These are phyloP conservation scores for Unio pictorum DNA, from an alignment of 2,888 invertebrate species.

Conservation along the genomic window DNA sequence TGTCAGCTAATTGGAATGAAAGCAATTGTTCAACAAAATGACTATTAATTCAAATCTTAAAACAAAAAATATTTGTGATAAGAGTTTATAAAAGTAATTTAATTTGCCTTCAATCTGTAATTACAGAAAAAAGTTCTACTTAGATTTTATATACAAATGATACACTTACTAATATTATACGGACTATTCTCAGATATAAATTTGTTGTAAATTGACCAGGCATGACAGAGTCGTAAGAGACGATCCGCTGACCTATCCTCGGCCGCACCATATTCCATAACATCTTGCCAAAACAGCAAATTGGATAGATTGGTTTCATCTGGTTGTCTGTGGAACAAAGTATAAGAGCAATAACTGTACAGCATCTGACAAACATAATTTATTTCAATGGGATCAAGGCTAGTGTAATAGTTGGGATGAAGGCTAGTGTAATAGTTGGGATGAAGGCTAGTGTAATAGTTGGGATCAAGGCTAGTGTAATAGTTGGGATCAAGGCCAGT, in stretches of 20 bases:
- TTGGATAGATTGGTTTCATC: slow-evolving; percentile 50
- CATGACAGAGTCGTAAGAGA: slow-evolving; percentile 64
- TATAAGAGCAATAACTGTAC: background rate
- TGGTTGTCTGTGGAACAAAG: slow-evolving; percentile 35
- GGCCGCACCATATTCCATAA: slow-evolving; percentile 66
- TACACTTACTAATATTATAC: slow-evolving; percentile 57
- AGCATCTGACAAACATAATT: too few species aligned
- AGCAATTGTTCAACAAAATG: too few species aligned
- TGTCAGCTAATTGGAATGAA: too few species aligned
- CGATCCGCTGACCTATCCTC: slow-evolving; percentile 67
- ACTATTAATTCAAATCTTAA: too few species aligned
- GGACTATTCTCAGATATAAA: slow-evolving; percentile 58
- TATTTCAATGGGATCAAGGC: too few species aligned
- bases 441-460: too few species aligned
- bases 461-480: too few species aligned
- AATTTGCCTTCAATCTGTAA: background rate
- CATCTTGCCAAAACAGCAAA: slow-evolving; percentile 69
- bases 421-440: too few species aligned
- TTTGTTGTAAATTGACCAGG: slow-evolving; percentile 69
- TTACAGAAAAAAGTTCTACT: background rate
- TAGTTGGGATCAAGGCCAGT: too few species aligned
- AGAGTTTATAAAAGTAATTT: too few species aligned
- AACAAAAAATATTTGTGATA: too few species aligned
- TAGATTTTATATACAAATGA: background rate
- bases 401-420: too few species aligned